Base-by-base conservation (phyloP, 2,797 vertebrate species). In the Intellagama lesueurii region DNA sequence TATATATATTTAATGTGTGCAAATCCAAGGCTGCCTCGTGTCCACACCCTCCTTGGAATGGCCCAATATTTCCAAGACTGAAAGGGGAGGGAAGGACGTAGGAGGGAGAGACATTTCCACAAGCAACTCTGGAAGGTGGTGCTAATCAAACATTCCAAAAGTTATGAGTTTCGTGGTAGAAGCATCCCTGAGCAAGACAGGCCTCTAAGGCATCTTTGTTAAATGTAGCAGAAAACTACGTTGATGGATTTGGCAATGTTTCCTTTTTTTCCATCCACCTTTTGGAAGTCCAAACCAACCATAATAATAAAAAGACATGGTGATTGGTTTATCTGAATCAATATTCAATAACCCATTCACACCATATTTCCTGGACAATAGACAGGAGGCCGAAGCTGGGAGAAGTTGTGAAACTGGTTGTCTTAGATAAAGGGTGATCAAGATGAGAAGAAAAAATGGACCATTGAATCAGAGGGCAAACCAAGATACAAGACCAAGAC, bases 241-340 rank as follows among this genome's bases (percentile, higher is more conserved):
- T 40, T 49, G 26, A 32, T 19, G 52, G n/a, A 84, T 32, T 66
- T 52, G 88, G 81, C 81, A 19, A 30, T 28, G 0, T 24, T 5
- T 78, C 60, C 44, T 70, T n/a, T 81, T 35, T 35, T 73, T 56
- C 47, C 11, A 24, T 68, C 56, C 17, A 12, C 5, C n/a, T 73
- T 32, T 76, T 83, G 24, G 6, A 35, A 44, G 0, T n/a, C 72
- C 72, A 35, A 35, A 7, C 47, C 14, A 56, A 56, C 14, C 9
- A 56, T 56, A 12, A 56, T 56, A 2, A 30, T 8, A 26, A 35
- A 24, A 60, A 86, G 89, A 72, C 83, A 32, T 22, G 35, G 8
- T 35, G 79, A 70, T 90, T 69, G 88, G 80, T 88, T 92, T 81
- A n/a, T 79, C 28, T n/a, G 60, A 64, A 22, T 64, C 16, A 19